phyloP scores from a whole-genome alignment of 2,113 vertebrate genomes.

The Saccopteryx leptura region DNA sequence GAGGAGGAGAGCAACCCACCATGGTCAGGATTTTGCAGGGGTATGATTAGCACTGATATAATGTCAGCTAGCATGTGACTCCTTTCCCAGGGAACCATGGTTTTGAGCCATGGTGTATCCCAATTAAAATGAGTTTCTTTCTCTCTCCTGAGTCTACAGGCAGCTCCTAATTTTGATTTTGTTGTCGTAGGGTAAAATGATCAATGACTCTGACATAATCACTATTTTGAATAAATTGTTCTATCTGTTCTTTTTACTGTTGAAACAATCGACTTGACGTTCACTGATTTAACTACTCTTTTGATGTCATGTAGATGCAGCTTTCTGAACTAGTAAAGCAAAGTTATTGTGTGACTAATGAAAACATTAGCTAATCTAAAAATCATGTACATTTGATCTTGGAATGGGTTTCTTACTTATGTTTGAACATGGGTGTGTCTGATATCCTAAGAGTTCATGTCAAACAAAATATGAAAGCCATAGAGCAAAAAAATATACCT shows the following conservation, averaged over 20 bases:
- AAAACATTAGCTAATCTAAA: constrained; percentile 64
- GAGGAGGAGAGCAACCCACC: not conserved
- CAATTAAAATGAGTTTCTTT: constrained; percentile 48
- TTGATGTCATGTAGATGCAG: not conserved
- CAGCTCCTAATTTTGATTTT: constrained; percentile 52
- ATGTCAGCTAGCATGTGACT: not conserved
- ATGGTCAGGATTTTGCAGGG: not conserved
- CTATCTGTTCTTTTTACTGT: not conserved
- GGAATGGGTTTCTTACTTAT: constrained; percentile 21
- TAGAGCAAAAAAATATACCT: not conserved
- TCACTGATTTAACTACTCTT: constrained; percentile 44
- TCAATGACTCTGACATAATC: constrained; percentile 40
- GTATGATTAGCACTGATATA: not conserved
- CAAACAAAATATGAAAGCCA: constrained; percentile 50
- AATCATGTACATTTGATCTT: constrained; percentile 55
- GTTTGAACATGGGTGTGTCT: not conserved
- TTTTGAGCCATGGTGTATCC: not conserved
- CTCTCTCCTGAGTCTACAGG: not conserved
- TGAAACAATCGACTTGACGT: constrained; percentile 54
- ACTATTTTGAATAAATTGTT: constrained; percentile 19
- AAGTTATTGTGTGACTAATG: not conserved
- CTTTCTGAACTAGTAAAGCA: constrained; percentile 26
- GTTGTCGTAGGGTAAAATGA: not conserved
- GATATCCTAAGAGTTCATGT: constrained; percentile 48
- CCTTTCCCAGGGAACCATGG: not conserved